Conservation (phyloP, 2,888 invertebrate species). For the Ichneumoninae sp. region DNA sequence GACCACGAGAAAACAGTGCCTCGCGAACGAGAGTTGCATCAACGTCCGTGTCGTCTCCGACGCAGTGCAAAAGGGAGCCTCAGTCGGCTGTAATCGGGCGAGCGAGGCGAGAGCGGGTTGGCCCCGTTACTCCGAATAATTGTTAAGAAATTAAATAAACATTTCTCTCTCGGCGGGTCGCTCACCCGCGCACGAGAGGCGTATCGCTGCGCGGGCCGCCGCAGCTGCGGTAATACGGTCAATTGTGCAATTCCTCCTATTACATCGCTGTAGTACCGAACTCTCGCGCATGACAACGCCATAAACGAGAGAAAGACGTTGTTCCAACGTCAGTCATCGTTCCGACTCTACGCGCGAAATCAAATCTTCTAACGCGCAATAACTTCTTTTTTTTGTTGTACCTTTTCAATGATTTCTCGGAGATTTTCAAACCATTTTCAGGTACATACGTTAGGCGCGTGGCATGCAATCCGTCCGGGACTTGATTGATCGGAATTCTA, state of each 20-base stretch:
- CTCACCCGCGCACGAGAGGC: slow-evolving; percentile 3
- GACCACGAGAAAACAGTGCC: slow-evolving; percentile 46
- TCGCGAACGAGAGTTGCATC: slow-evolving; percentile 54
- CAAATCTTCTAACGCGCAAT: neutral
- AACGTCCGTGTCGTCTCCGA: slow-evolving; percentile 50
- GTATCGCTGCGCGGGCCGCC: neutral
- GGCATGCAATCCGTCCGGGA: slow-evolving; percentile 48
- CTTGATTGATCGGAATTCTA: slow-evolving; percentile 59
- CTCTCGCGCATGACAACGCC: slow-evolving; percentile 32
- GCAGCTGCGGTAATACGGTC: slow-evolving; percentile 27
- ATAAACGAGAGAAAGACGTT: slow-evolving; percentile 32
- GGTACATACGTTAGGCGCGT: slow-evolving; percentile 27
- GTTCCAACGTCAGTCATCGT: slow-evolving; percentile 10
- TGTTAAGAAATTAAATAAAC: slow-evolving; percentile 68
- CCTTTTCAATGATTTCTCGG: neutral
- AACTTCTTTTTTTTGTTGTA: neutral
- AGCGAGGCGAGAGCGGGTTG: slow-evolving; percentile 57
- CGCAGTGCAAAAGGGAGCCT: slow-evolving; percentile 43
- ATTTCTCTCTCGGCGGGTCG: slow-evolving; percentile 29
- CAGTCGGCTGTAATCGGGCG: slow-evolving; percentile 18
- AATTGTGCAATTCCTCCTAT: slow-evolving; percentile 55
- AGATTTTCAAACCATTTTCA: slow-evolving; percentile 42
- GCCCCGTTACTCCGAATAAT: slow-evolving; percentile 71
- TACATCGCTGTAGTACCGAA: slow-evolving; percentile 38
- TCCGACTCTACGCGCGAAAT: neutral